Conservation (phyloP, 2,797 vertebrate species). For the Natrix natrix region DNA sequence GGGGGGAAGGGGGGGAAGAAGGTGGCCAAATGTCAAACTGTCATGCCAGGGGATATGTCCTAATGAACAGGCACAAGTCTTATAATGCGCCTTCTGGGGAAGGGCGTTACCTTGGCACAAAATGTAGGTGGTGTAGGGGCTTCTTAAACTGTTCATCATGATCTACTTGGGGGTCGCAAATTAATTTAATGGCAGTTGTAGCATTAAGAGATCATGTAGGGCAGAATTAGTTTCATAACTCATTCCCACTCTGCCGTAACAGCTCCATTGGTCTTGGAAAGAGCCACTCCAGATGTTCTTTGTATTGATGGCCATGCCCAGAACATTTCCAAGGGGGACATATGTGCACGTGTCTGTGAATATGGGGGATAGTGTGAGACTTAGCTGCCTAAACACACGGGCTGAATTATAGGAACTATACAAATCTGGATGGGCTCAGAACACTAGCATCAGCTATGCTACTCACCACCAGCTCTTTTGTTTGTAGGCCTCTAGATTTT, state of each 20-base stretch:
- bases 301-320: background rate
- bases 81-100: background rate
- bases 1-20: accelerated
- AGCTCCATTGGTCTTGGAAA: background rate
- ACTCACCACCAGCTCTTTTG: background rate
- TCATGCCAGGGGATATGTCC: background rate
- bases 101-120: background rate
- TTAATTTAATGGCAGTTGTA: background rate
- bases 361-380: background rate
- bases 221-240: background rate
- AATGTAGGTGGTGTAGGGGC: background rate
- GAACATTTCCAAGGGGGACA: background rate
- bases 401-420: background rate
- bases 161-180: background rate
- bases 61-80: background rate
- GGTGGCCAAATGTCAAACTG: background rate
- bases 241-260: background rate
- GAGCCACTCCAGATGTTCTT: background rate
- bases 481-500: slow-evolving; percentile 1
- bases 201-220: background rate
- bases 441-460: background rate
- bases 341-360: background rate
- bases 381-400: background rate
- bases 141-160: background rate
- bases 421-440: background rate